These are phyloP conservation scores for Hylia prasina DNA, from an alignment of 2,113 vertebrate species.

Conservation along the genomic window DNA sequence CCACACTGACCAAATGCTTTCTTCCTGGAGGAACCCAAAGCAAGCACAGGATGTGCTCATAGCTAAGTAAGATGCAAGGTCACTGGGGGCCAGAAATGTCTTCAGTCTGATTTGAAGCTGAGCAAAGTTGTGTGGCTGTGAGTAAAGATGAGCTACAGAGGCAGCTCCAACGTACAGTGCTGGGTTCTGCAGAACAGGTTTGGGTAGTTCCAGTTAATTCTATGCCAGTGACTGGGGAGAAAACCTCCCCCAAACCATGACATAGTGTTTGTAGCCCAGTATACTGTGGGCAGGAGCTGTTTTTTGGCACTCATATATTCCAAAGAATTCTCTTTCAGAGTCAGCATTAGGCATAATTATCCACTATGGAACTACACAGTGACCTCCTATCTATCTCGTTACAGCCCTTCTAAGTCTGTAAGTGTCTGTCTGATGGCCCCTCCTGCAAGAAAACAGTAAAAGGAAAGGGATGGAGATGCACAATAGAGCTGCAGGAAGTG, in stretches of 20 bases:
- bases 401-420: background rate
- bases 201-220: background rate
- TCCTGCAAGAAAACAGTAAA: background rate
- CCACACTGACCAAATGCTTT: background rate
- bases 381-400: background rate
- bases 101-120: background rate
- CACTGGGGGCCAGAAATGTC: background rate
- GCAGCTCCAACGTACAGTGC: background rate
- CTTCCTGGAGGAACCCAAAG: background rate
- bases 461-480: background rate
- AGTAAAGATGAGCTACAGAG: background rate
- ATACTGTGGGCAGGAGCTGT: background rate
- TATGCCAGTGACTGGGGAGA: background rate
- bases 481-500: background rate
- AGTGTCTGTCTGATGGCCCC: background rate
- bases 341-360: background rate
- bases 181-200: background rate
- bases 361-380: background rate
- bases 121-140: background rate
- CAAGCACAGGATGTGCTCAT: background rate
- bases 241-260: background rate
- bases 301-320: background rate
- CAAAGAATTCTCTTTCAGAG: background rate
- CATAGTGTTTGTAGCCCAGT: background rate
- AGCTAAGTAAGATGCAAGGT: background rate